Percentiles rank a stretch among this genome's conserved stretches.
Conservation (phyloP, 1,140 invertebrate genomes). For the Zaprionus gabonicus region DNA sequence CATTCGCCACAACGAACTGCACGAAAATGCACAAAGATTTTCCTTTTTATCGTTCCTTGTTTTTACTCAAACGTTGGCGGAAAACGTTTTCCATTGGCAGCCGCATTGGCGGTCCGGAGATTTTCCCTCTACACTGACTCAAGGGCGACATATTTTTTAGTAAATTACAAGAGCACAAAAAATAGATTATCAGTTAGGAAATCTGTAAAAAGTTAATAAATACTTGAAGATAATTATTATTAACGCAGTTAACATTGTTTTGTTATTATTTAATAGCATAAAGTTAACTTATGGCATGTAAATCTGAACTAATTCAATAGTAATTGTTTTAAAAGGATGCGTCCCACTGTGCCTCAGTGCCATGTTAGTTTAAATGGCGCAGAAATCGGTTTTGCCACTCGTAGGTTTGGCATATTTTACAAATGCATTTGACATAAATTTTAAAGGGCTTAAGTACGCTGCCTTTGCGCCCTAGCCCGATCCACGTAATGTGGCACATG, state of each 20-base stretch:
- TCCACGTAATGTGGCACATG: conserved; percentile 43
- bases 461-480: background rate
- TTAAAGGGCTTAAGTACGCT: conserved; percentile 72
- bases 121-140: conserved; percentile 42
- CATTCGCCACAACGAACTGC: conserved; percentile 65
- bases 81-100: conserved; percentile 54
- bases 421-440: conserved; percentile 83
- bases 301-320: background rate
- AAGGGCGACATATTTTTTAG: background rate
- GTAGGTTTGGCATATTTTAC: conserved; percentile 80
- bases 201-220: background rate
- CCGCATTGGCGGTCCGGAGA: conserved; percentile 25
- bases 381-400: conserved; percentile 77
- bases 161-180: background rate
- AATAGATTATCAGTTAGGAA: too few species aligned
- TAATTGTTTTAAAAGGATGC: background rate
- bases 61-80: conserved; percentile 38
- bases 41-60: conserved; percentile 45
- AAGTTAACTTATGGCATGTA: too few species aligned
- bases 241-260: too few species aligned
- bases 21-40: conserved; percentile 75
- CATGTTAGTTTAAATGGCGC: conserved; percentile 63
- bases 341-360: conserved; percentile 48
- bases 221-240: background rate
- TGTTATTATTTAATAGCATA: too few species aligned